Evolutionary conservation across 2,797 vertebrate genomes (phyloP), one percentile per base, ranked within the genome.

Genomic region (Ibycter americanus): DNA sequence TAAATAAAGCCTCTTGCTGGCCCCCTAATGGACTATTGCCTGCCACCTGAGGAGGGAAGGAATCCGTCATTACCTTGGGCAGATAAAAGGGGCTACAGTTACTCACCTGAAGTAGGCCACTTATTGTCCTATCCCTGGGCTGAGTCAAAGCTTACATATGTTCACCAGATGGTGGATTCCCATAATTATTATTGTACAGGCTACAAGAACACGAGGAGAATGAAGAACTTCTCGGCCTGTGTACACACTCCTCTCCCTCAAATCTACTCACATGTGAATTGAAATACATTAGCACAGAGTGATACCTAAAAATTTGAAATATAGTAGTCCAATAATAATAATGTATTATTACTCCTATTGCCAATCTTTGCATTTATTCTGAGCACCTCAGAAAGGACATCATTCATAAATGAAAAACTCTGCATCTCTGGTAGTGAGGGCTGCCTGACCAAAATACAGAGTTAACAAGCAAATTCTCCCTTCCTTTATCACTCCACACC

Each of bases 41-140:
- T 83, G 44, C 78, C 54, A 49, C 59, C 77, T 61, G 61, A 94
- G 67, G 84, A 89, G 89, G 78, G 76, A 92, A 87, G 74, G 82
- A 83, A 89, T 92, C 65, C 0, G 4, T 92, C 84, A 61, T 91
- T 95, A 89, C 74, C 52, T 87, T 9, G 4, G 40, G 49, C 63
- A 83, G 68, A 91, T 85, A 83, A 96, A 65, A 83, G 40, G 6
- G 56, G 52, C 61, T 89, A 74, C 77, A 61, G 82, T 87, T 83
- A 89, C 78, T 90, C 87, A 94, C 92, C 96, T 94, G 89, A 92
- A 95, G 63, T 66, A 84, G 86, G 27, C 58, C 78, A 84, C 93
- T 93, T 93, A 62, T 21, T 0, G n/a, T 87, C 46, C 67, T 87
- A 27, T 93, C 46, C 32, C 82, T 68, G 63, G 20, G 19, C 71